A percentile compares a stretch with the other conserved stretches of the same genome.
These are phyloP conservation scores for Bombus vancouverensis DNA, from an alignment of 1,140 invertebrate genomes.

Conservation along the genomic window DNA sequence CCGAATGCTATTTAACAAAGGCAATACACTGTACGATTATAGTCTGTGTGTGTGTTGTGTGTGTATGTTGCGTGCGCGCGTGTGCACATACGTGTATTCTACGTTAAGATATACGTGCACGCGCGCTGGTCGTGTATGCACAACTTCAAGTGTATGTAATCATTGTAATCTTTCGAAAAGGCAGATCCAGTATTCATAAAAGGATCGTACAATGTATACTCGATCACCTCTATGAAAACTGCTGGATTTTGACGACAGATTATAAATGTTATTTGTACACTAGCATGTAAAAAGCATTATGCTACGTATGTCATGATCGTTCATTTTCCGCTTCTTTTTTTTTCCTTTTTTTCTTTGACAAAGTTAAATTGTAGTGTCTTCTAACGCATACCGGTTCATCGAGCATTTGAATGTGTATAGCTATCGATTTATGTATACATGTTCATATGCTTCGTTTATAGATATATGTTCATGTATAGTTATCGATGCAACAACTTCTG, in stretches of 20 bases:
- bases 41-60: slow-evolving; percentile 7
- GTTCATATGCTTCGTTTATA: too few relatives aligned
- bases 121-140: slow-evolving; percentile 19
- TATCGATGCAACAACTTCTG: background rate
- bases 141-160: slow-evolving; percentile 65
- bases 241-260: slow-evolving; percentile 60
- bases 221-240: slow-evolving; percentile 62
- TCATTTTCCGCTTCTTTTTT: slow-evolving; percentile 35
- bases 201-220: slow-evolving; percentile 38
- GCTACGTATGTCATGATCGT: slow-evolving; percentile 73
- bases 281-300: slow-evolving; percentile 75
- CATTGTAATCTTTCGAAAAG: slow-evolving; percentile 70
- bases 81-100: background rate
- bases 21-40: slow-evolving; percentile 74
- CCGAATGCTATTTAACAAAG: slow-evolving; percentile 82
- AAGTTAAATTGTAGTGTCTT: slow-evolving; percentile 68
- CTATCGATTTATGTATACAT: slow-evolving; percentile 31
- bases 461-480: slow-evolving; percentile 5
- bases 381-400: slow-evolving; percentile 65
- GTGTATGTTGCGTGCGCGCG: background rate
- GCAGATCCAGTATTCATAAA: slow-evolving; percentile 68
- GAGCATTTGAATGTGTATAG: slow-evolving; percentile 65
- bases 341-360: slow-evolving; percentile 42
- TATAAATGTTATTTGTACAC: slow-evolving; percentile 69
- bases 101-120: background rate